phyloP scores from a whole-genome alignment of 2,113 vertebrate genomes.

The Semnornis frantzii region DNA sequence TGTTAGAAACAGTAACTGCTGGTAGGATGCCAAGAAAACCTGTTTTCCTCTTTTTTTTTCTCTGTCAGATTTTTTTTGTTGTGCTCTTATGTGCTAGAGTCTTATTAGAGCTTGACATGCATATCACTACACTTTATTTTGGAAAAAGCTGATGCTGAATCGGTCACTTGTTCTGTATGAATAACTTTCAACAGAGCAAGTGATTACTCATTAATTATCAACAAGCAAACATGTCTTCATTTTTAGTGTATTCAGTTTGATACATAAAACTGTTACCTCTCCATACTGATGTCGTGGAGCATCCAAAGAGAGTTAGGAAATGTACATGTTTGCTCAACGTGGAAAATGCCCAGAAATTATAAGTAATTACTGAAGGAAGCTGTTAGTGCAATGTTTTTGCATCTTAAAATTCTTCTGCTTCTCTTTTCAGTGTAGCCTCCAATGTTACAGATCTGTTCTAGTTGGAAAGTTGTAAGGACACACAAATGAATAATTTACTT shows the following conservation, averaged over 20 bases:
- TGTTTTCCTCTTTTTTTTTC: background rate
- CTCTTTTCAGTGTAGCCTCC: background rate
- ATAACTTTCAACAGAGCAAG: background rate
- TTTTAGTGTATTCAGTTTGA: background rate
- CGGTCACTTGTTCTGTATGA: background rate
- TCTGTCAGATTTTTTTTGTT: background rate
- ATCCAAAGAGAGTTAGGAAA: background rate
- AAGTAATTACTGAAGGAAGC: background rate
- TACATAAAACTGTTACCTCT: background rate
- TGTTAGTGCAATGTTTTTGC: background rate
- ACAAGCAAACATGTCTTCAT: background rate
- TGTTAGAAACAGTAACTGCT: background rate
- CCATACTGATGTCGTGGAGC: background rate
- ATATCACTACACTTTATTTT: background rate
- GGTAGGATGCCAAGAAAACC: background rate
- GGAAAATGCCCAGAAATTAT: background rate
- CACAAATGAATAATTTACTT: background rate
- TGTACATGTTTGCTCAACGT: background rate
- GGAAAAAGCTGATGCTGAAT: background rate
- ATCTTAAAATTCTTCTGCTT: background rate
- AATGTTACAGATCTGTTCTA: background rate
- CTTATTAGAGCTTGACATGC: background rate
- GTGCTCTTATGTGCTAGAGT: fast-evolving
- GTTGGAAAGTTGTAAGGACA: background rate
- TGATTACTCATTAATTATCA: background rate